Evolutionary conservation across 2,888 invertebrate species (phyloP).

Genomic region (Oligia fasciuncula): DNA sequence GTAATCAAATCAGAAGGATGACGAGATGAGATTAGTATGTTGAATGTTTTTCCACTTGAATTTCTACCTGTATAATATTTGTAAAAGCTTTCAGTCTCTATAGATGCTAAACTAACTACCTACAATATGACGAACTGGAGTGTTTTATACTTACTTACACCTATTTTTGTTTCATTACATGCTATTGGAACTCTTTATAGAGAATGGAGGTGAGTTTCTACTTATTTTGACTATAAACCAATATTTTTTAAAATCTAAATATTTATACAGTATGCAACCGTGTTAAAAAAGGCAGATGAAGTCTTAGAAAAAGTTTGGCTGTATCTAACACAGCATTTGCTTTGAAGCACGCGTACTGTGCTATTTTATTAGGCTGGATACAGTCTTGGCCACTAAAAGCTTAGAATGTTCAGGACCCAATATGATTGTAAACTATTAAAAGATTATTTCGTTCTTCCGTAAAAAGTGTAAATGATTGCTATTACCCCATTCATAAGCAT

Average conservation of each 20-base stretch:
- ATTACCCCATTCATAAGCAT: background rate
- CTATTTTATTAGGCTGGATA: conserved; percentile 5
- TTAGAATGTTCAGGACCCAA: background rate
- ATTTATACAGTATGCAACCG: background rate
- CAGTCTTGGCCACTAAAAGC: background rate
- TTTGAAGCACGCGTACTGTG: background rate
- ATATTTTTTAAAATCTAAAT: too few relatives aligned
- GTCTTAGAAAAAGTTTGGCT: background rate
- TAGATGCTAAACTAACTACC: conserved; percentile 65
- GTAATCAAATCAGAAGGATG: background rate
- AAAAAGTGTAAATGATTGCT: background rate
- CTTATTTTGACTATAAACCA: conserved; percentile 46
- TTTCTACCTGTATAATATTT: conserved; percentile 62
- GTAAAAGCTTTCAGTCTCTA: conserved; percentile 64
- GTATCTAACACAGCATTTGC: background rate
- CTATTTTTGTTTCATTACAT: conserved; percentile 85
- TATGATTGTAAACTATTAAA: background rate
- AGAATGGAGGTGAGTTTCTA: conserved; percentile 87
- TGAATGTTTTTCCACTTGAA: conserved; percentile 34
- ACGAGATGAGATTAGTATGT: background rate
- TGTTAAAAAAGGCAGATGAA: background rate
- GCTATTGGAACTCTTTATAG: conserved; percentile 83
- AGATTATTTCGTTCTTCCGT: background rate
- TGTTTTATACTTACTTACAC: conserved; percentile 73
- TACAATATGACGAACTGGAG: conserved; percentile 56